A percentile compares a stretch with the other conserved stretches of the same genome.
phyloP scores from a whole-genome alignment of 2,113 vertebrate genomes.

The Hemicordylus capensis region DNA sequence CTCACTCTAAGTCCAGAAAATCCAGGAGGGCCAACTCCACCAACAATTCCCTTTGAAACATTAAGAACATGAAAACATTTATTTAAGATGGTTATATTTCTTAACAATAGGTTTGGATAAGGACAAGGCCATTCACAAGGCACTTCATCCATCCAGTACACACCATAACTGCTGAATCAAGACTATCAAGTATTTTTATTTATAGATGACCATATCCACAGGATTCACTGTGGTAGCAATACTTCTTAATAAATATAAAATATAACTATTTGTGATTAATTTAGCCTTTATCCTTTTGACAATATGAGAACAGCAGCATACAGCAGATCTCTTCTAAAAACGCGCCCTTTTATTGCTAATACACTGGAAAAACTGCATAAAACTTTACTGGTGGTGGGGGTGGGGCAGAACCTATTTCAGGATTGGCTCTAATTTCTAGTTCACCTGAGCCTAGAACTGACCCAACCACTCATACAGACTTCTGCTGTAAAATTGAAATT shows the following conservation, averaged over 20 bases:
- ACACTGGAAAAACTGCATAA: too few species aligned
- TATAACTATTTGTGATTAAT: too few species aligned
- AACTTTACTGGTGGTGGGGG: too few species aligned
- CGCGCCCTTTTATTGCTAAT: too few species aligned
- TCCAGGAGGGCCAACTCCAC: slow-evolving; percentile 87
- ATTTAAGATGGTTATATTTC: neutral
- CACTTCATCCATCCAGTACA: neutral
- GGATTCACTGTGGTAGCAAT: neutral
- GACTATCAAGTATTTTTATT: neutral
- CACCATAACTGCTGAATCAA: neutral
- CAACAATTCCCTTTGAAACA: slow-evolving; percentile 86
- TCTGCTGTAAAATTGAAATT: too few species aligned
- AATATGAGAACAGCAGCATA: too few species aligned
- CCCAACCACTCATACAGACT: too few species aligned
- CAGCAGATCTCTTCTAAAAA: too few species aligned
- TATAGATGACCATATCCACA: neutral
- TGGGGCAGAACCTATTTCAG: too few species aligned
- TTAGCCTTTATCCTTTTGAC: neutral
- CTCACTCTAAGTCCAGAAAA: slow-evolving; percentile 96
- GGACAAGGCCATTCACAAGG: neutral
- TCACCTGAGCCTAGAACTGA: too few species aligned
- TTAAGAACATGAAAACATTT: slow-evolving; percentile 1
- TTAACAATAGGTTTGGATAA: neutral
- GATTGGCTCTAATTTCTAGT: too few species aligned
- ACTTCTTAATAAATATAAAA: neutral